Percentiles rank a stretch among this genome's conserved stretches.
Conservation (phyloP, 1,140 invertebrate species). For the Procambarus virginalis region DNA sequence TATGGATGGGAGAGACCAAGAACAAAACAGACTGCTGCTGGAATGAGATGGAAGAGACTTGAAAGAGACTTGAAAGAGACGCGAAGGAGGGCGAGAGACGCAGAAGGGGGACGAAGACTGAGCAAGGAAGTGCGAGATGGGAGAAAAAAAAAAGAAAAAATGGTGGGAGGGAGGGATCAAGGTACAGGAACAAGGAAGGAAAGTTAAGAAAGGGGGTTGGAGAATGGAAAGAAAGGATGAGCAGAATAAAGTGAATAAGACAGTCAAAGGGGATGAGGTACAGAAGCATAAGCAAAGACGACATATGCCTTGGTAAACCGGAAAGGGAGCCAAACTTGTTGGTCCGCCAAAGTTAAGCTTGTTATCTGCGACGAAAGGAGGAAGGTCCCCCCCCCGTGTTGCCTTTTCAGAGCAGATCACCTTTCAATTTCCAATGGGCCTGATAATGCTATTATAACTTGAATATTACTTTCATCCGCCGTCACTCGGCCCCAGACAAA, state of each 20-base stretch:
- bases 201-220: too few relatives aligned
- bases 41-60: too few relatives aligned
- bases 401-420: neutral
- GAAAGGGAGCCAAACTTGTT: neutral
- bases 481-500: neutral
- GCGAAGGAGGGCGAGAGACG: too few relatives aligned
- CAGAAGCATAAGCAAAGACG: neutral
- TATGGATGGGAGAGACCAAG: neutral
- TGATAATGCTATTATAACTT: neutral
- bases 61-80: too few relatives aligned
- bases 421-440: neutral
- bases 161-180: too few relatives aligned
- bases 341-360: neutral
- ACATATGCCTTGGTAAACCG: neutral
- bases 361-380: neutral
- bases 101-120: too few relatives aligned
- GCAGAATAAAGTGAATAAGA: neutral
- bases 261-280: neutral
- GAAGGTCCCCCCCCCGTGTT: neutral
- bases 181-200: too few relatives aligned
- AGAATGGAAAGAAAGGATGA: neutral
- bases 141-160: too few relatives aligned
- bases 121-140: too few relatives aligned
- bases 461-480: neutral
- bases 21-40: neutral